Percentiles rank a stretch among this genome's conserved stretches.
Evolutionary conservation across 37 sponge, comb jelly and placozoan genomes (phyloP).

Genomic region (Halichondria panicea): DNA sequence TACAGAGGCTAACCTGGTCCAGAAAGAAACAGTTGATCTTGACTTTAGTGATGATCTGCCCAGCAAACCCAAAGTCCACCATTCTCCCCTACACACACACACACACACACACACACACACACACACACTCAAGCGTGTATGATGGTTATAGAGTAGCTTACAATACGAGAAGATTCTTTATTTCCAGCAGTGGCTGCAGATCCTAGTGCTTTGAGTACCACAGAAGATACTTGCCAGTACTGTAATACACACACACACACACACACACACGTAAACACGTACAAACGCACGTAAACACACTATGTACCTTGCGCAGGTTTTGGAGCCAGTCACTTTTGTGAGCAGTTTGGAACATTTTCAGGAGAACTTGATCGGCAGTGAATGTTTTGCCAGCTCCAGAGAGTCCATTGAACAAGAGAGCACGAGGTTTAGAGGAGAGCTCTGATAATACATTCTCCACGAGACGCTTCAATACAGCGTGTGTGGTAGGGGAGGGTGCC

Average conservation of each 20-base stretch:
- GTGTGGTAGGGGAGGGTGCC: constrained; percentile 19
- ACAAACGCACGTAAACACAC: no score
- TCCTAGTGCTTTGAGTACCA: constrained; percentile 72
- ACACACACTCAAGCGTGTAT: no score
- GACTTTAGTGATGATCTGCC: constrained; percentile 47
- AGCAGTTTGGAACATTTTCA: constrained; percentile 54
- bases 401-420: constrained; percentile 66
- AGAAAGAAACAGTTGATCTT: constrained; percentile 78
- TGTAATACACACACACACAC: constrained; percentile 14
- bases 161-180: constrained; percentile 78
- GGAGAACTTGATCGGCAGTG: constrained; percentile 64
- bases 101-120: constrained; percentile 14
- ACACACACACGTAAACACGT: not conserved
- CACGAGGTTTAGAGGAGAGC: constrained; percentile 18
- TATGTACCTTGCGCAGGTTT: constrained; percentile 47
- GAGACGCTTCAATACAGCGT: constrained; percentile 22
- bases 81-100: constrained; percentile 54
- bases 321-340: constrained; percentile 49
- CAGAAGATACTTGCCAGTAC: constrained; percentile 75
- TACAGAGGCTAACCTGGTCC: constrained; percentile 60
- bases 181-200: constrained; percentile 59
- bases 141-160: no score
- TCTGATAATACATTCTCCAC: constrained; percentile 16
- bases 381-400: constrained; percentile 86
- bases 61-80: constrained; percentile 61